Evolutionary conservation across 1,140 invertebrate genomes (phyloP).

Genomic region (Drosophila albomicans): DNA sequence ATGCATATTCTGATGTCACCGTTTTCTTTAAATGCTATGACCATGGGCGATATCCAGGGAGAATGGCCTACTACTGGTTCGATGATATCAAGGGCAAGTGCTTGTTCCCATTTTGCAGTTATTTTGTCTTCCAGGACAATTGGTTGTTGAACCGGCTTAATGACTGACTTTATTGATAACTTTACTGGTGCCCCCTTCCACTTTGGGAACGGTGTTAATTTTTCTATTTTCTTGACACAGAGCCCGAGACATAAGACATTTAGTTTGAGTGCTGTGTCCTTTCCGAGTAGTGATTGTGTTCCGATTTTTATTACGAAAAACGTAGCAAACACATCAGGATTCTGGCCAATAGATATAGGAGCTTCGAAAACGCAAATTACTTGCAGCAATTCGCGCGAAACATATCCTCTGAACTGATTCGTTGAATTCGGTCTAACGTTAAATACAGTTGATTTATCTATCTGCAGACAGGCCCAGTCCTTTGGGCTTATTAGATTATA

Average conservation of each 20-base stretch:
- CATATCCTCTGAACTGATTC: not conserved
- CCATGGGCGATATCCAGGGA: constrained; percentile 27
- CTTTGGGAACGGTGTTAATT: constrained; percentile 7
- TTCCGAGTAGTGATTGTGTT: constrained; percentile 30
- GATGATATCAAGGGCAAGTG: constrained; percentile 22
- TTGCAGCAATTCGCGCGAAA: too few relatives aligned
- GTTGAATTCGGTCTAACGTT: not conserved
- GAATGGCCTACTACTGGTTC: constrained; percentile 14
- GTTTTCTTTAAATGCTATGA: constrained; percentile 16
- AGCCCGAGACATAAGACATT: constrained; percentile 21
- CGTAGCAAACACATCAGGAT: constrained; percentile 5
- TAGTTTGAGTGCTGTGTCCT: constrained; percentile 26
- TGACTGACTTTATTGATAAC: not conserved
- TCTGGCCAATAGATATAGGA: constrained; percentile 7
- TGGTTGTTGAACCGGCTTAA: constrained; percentile 31
- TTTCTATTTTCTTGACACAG: constrained; percentile 11
- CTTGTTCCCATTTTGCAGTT: constrained; percentile 7
- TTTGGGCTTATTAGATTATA: not conserved
- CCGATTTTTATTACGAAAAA: constrained; percentile 30
- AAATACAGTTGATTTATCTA: not conserved
- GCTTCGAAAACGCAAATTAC: constrained; percentile 1
- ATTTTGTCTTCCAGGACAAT: too few relatives aligned
- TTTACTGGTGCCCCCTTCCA: constrained; percentile 13
- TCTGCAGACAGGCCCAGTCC: not conserved
- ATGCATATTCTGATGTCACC: constrained; percentile 39